These are phyloP conservation scores for Strigops habroptila DNA, from an alignment of 2,113 vertebrate species.

Conservation along the genomic window DNA sequence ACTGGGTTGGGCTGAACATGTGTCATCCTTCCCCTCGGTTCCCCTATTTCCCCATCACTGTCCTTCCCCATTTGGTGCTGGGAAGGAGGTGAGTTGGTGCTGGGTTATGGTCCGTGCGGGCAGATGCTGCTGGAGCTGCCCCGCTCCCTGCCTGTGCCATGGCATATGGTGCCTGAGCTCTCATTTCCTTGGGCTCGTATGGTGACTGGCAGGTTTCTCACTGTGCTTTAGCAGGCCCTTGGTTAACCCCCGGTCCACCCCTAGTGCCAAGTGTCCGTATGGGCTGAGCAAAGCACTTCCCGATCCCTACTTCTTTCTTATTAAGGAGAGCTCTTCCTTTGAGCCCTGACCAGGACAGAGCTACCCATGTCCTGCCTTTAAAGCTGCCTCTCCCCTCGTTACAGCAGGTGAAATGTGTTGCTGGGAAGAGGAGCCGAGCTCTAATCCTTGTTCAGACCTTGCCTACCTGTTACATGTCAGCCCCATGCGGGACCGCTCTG, in stretches of 20 bases:
- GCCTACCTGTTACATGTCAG: not conserved
- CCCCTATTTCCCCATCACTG: not conserved
- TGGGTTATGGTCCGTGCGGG: not conserved
- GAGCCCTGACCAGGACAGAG: not conserved
- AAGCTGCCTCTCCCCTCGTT: not conserved
- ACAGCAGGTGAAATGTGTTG: not conserved
- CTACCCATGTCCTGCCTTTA: not conserved
- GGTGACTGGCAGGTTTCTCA: conserved; percentile 12
- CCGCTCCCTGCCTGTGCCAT: not conserved
- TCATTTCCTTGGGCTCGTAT: conserved; percentile 47
- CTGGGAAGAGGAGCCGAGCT: not conserved
- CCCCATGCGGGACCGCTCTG: not conserved
- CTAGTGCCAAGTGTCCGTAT: conserved; percentile 16
- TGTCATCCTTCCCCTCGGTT: not conserved
- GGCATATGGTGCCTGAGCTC: conserved; percentile 26
- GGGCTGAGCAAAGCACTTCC: not conserved
- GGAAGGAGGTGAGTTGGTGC: not conserved
- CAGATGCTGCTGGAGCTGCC: not conserved
- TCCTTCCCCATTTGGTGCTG: not conserved
- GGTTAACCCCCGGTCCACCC: not conserved
- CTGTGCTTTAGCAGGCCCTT: not conserved
- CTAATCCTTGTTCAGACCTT: not conserved
- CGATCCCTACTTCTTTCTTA: not conserved
- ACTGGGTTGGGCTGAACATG: conserved; percentile 1
- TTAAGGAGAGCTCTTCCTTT: not conserved